Percentiles rank a stretch among this genome's conserved stretches.
Conservation (phyloP, 2,888 invertebrate species). For the Acholoe squamosa region DNA sequence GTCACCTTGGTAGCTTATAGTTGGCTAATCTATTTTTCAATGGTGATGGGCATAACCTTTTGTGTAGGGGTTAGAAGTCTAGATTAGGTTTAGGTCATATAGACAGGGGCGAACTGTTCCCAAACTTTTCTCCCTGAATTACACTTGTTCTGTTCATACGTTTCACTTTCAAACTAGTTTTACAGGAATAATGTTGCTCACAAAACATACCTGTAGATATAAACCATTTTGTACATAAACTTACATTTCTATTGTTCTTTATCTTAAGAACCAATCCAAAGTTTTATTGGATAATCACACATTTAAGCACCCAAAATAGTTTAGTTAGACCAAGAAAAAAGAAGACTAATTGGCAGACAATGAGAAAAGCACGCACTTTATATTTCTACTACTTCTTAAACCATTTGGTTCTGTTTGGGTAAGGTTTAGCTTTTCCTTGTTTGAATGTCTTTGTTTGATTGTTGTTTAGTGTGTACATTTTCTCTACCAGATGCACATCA, state of each 20-base stretch:
- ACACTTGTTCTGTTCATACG: too few relatives aligned
- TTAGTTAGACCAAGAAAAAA: not conserved
- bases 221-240: too few relatives aligned
- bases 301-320: not conserved
- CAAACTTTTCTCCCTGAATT: not conserved
- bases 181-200: not conserved
- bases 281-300: not conserved
- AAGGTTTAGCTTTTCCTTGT: conserved; percentile 43
- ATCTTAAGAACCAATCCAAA: not conserved
- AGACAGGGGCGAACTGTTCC: not conserved
- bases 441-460: conserved; percentile 51
- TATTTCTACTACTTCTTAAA: conserved; percentile 21
- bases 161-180: not conserved
- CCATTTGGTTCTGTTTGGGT: conserved; percentile 29
- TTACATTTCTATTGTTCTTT: not conserved
- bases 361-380: conserved; percentile 14
- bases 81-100: not conserved
- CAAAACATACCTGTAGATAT: not conserved
- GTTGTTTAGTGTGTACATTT: conserved; percentile 51
- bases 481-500: conserved; percentile 45
- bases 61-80: not conserved
- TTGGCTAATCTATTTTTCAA: not conserved
- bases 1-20: not conserved
- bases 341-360: not conserved
- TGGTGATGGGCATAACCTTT: not conserved